phyloP scores from a whole-genome alignment of 2,113 vertebrate species.

The Epinephelus cyanopodus region DNA sequence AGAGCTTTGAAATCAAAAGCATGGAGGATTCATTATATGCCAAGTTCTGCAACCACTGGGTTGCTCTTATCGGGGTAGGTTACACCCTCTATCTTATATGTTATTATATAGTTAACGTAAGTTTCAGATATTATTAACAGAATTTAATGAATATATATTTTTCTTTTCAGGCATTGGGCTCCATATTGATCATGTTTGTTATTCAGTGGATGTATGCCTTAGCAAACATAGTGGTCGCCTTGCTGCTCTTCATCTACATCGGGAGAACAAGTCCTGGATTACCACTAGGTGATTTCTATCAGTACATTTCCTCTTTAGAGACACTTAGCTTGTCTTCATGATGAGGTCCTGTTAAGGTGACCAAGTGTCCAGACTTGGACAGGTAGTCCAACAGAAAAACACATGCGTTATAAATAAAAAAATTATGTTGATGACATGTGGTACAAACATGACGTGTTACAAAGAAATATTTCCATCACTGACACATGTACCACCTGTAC shows the following conservation, averaged over 20 bases:
- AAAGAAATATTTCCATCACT: neutral
- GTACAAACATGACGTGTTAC: neutral
- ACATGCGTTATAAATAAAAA: neutral
- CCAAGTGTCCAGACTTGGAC: neutral
- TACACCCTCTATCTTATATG: neutral
- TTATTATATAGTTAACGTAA: neutral
- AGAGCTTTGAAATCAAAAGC: constrained; percentile 84
- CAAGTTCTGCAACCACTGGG: constrained; percentile 91
- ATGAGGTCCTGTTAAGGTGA: neutral
- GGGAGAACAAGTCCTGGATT: constrained; percentile 93
- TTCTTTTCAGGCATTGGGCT: constrained; percentile 87
- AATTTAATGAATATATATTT: neutral
- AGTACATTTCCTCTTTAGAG: neutral
- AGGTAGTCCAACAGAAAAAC: neutral
- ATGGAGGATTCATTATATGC: constrained; percentile 84
- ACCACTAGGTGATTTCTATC: constrained; percentile 86
- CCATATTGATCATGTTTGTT: constrained; percentile 93
- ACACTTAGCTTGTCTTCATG: neutral
- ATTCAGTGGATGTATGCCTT: constrained; percentile 97
- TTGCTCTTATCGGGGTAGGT: constrained; percentile 92
- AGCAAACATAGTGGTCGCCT: constrained; percentile 87
- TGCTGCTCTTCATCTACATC: constrained; percentile 94
- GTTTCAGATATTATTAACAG: neutral
- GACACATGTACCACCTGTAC: neutral
- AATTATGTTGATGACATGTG: neutral